phyloP scores from a whole-genome alignment of 2,888 invertebrate species.

The Cosmorhoe ocellata region DNA sequence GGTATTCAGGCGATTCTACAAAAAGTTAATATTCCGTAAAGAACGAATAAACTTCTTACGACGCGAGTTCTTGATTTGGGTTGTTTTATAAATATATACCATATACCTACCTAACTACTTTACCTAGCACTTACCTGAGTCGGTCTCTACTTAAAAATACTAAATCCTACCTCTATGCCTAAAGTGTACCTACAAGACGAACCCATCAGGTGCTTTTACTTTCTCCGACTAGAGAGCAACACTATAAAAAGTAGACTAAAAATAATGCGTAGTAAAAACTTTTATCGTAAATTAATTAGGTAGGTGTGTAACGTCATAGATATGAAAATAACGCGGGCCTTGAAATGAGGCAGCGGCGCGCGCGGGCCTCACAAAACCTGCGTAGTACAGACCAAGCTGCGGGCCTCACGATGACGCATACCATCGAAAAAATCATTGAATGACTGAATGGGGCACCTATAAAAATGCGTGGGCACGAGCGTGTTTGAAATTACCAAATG shows the following conservation, averaged over 20 bases:
- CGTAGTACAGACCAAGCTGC: slow-evolving; percentile 24
- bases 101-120: too few species aligned
- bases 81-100: too few species aligned
- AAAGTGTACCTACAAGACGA: too few species aligned
- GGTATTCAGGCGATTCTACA: too few species aligned
- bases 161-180: too few species aligned
- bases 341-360: slow-evolving; percentile 23
- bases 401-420: slow-evolving; percentile 37
- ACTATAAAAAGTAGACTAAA: not conserved
- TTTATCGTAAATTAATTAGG: slow-evolving; percentile 14
- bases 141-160: too few species aligned
- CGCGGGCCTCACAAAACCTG: slow-evolving; percentile 28
- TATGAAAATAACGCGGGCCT: slow-evolving; percentile 23
- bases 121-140: too few species aligned
- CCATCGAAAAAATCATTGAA: slow-evolving; percentile 21
- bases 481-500: slow-evolving; percentile 5
- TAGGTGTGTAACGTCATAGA: slow-evolving; percentile 32
- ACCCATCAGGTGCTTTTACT: too few species aligned
- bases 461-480: slow-evolving; percentile 18
- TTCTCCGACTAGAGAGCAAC: too few species aligned
- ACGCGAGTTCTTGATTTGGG: too few species aligned
- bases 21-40: too few species aligned
- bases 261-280: slow-evolving; percentile 4
- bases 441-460: slow-evolving; percentile 13
- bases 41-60: too few species aligned